Percentiles rank a stretch among this genome's conserved stretches.
Conservation (phyloP, 2,113 vertebrate genomes). For the Tautogolabrus adspersus region DNA sequence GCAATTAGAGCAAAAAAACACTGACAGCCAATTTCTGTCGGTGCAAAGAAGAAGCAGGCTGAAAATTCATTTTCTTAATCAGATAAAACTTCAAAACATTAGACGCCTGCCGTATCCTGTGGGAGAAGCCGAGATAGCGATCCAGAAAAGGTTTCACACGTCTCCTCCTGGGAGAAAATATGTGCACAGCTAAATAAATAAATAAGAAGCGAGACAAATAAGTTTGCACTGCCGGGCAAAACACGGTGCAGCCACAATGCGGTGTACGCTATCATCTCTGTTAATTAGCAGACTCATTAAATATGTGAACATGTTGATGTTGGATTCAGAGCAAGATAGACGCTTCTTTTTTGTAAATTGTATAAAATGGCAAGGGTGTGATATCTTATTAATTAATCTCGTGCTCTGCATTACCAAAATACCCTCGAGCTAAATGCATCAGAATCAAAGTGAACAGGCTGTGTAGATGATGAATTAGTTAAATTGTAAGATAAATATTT, state of each 20-base stretch:
- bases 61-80: slow-evolving; percentile 66
- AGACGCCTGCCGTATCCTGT: slow-evolving; percentile 46
- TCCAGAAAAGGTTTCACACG: slow-evolving; percentile 58
- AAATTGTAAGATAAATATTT: slow-evolving; percentile 50
- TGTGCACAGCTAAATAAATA: slow-evolving; percentile 68
- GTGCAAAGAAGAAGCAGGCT: slow-evolving; percentile 46
- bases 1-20: slow-evolving; percentile 38
- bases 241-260: slow-evolving; percentile 50
- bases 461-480: slow-evolving; percentile 48
- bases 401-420: slow-evolving; percentile 68
- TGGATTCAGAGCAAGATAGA: slow-evolving; percentile 59
- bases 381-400: slow-evolving; percentile 82
- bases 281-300: slow-evolving; percentile 79
- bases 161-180: slow-evolving; percentile 63
- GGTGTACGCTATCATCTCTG: slow-evolving; percentile 59
- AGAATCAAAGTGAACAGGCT: slow-evolving; percentile 48
- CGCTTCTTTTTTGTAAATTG: slow-evolving; percentile 62
- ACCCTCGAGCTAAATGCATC: slow-evolving; percentile 66
- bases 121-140: slow-evolving; percentile 66
- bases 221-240: slow-evolving; percentile 68
- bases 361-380: slow-evolving; percentile 74
- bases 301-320: slow-evolving; percentile 70
- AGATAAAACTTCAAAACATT: slow-evolving; percentile 74
- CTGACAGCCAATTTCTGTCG: slow-evolving; percentile 42
- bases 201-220: slow-evolving; percentile 71